A percentile compares a stretch with the other conserved stretches of the same genome.
Conservation (phyloP, 2,888 invertebrate genomes). For the Hydriomena furcata region DNA sequence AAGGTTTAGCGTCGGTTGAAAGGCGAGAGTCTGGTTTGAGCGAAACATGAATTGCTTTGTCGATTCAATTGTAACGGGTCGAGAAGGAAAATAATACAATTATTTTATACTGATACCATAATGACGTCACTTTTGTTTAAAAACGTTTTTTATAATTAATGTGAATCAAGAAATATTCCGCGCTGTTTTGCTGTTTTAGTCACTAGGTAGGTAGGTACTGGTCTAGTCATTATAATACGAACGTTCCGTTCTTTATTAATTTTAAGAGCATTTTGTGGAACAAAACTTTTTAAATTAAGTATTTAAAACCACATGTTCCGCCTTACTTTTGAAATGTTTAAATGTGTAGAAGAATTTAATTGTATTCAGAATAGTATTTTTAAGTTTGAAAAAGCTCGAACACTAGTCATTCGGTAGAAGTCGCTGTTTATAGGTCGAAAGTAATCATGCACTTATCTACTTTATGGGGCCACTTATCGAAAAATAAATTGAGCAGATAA, state of each 20-base stretch:
- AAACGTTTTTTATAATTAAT: constrained; percentile 1
- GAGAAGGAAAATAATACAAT: constrained; percentile 4
- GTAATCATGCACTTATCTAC: constrained; percentile 43
- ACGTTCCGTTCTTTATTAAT: constrained; percentile 21
- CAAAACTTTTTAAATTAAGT: constrained; percentile 12
- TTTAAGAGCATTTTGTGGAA: constrained; percentile 7
- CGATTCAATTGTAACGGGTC: not conserved
- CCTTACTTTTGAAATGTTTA: constrained; percentile 25
- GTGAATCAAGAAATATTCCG: too few species aligned
- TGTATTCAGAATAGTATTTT: not conserved
- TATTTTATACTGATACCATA: not conserved
- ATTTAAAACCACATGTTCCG: constrained; percentile 29
- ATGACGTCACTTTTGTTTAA: not conserved
- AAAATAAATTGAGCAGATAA: constrained; percentile 46
- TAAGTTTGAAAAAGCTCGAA: constrained; percentile 8
- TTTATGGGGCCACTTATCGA: constrained; percentile 42
- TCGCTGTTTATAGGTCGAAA: constrained; percentile 20
- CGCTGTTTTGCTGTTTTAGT: too few species aligned
- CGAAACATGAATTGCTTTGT: too few species aligned
- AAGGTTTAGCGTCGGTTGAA: too few species aligned
- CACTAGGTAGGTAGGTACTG: too few species aligned
- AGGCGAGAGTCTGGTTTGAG: not conserved
- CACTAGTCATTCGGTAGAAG: constrained; percentile 23
- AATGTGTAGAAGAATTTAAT: not conserved
- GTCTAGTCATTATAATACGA: constrained; percentile 18